Conservation (phyloP, 2,888 invertebrate genomes). For the Macrophya annulata region DNA sequence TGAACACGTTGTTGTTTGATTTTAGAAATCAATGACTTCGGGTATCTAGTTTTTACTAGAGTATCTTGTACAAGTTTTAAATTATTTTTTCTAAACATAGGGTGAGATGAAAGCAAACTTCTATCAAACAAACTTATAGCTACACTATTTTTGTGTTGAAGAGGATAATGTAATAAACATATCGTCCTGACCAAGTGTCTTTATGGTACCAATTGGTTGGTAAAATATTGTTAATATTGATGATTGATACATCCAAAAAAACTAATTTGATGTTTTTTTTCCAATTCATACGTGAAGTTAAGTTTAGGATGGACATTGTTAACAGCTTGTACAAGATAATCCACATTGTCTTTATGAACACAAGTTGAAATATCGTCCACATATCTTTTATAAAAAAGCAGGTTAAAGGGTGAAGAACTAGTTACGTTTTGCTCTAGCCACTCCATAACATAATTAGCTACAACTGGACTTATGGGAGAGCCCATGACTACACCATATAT, state of each 20-base stretch:
- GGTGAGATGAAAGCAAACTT: background rate
- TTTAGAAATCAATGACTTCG: constrained; percentile 39
- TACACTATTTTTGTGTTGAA: background rate
- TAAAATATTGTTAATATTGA: background rate
- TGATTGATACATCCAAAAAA: background rate
- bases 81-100: background rate
- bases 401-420: background rate
- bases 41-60: background rate
- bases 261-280: background rate
- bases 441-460: constrained; percentile 62
- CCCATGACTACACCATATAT: constrained; percentile 61
- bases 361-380: background rate
- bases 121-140: background rate
- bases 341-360: background rate
- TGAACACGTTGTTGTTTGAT: constrained; percentile 47
- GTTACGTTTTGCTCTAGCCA: constrained; percentile 59
- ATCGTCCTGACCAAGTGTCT: background rate
- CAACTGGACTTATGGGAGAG: constrained; percentile 59
- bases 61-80: background rate
- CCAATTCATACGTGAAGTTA: background rate
- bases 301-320: background rate
- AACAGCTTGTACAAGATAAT: background rate
- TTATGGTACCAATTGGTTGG: background rate
- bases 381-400: background rate
- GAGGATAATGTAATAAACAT: background rate